Evolutionary conservation across 2,113 vertebrate genomes (phyloP).

Genomic region (Dinomys branickii): DNA sequence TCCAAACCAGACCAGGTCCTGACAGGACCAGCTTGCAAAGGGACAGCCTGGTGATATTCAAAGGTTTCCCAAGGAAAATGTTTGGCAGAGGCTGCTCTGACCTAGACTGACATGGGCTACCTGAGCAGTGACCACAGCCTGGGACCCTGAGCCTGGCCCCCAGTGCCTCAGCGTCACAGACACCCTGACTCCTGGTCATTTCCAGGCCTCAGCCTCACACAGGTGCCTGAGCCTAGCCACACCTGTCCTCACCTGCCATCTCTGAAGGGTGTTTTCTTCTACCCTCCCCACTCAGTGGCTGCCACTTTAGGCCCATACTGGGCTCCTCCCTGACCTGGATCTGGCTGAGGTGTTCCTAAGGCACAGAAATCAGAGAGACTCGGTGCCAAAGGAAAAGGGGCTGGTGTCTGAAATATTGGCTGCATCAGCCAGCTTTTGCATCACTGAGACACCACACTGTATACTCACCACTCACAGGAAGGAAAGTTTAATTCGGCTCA

Average conservation of each 20-base stretch:
- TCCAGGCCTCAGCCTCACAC: not conserved
- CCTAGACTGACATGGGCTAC: not conserved
- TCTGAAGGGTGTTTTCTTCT: not conserved
- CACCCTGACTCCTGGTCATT: not conserved
- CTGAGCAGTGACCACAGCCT: too few species aligned
- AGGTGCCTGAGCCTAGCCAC: not conserved
- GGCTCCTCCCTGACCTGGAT: not conserved
- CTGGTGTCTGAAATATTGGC: not conserved
- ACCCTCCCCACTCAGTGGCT: not conserved
- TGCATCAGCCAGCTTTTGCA: not conserved
- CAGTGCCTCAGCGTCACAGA: not conserved
- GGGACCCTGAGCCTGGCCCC: not conserved
- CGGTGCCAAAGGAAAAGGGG: not conserved
- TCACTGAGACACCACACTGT: not conserved
- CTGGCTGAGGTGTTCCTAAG: not conserved
- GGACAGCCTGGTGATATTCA: fast-evolving
- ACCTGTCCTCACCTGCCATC: not conserved
- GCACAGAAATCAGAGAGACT: not conserved
- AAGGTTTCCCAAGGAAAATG: not conserved
- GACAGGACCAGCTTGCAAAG: not conserved
- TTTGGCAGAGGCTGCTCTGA: not conserved
- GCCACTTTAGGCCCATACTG: not conserved
- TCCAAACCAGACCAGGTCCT: not conserved
- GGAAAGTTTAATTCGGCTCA: not conserved
- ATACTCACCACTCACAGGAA: not conserved